phyloP scores from a whole-genome alignment of 2,113 vertebrate species.

The Alosa alosa region DNA sequence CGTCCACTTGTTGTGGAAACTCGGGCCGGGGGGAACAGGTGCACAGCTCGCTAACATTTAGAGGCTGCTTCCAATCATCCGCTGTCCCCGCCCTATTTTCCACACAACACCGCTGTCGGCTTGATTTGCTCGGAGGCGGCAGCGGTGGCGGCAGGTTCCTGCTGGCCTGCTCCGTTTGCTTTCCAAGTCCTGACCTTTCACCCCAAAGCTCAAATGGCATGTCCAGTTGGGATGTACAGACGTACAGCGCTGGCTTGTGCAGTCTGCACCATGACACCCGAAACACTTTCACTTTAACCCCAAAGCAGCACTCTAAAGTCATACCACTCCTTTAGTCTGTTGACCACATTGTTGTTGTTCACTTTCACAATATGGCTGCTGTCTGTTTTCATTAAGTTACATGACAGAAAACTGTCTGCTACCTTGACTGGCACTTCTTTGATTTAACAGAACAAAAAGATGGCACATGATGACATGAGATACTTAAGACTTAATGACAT shows the following conservation, averaged over 20 bases:
- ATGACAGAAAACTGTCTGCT: not conserved
- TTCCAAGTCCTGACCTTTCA: slow-evolving; percentile 43
- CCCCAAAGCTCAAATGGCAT: slow-evolving; percentile 36
- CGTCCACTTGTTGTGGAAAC: slow-evolving; percentile 61
- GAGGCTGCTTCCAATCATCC: slow-evolving; percentile 36
- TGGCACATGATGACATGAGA: no score
- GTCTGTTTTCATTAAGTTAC: not conserved
- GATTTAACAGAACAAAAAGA: not conserved
- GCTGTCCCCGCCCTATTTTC: slow-evolving; percentile 41
- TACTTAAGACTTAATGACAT: no score
- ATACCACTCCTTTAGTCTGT: not conserved
- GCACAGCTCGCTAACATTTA: slow-evolving; percentile 56
- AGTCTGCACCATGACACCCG: slow-evolving; percentile 4
- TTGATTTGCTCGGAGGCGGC: slow-evolving; percentile 28
- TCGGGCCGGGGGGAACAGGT: slow-evolving; percentile 49
- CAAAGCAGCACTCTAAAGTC: not conserved
- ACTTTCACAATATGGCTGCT: not conserved
- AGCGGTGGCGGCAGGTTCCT: not conserved
- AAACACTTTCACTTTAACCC: slow-evolving; percentile 32
- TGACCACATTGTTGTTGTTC: not conserved
- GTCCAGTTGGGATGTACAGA: not conserved
- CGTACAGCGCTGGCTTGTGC: not conserved
- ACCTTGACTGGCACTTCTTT: not conserved
- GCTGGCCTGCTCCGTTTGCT: slow-evolving; percentile 29
- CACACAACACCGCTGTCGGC: not conserved